phyloP scores from a whole-genome alignment of 2,113 vertebrate genomes.

The Hyperoodon ampullatus region DNA sequence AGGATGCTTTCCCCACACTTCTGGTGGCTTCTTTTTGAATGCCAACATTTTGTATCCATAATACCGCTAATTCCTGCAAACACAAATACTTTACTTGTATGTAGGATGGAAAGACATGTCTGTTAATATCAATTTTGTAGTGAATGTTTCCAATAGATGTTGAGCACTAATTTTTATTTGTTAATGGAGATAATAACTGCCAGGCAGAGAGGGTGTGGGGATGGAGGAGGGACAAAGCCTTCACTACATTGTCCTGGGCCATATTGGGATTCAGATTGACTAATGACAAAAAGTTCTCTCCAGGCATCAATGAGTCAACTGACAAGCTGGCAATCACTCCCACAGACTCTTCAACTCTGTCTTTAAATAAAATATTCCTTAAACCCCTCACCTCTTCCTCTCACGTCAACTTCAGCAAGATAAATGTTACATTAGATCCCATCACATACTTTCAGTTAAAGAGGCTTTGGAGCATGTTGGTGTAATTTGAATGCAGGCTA shows the following conservation, averaged over 20 bases:
- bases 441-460: slow-evolving; percentile 78
- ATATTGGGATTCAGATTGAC: background rate
- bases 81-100: slow-evolving; percentile 39
- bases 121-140: slow-evolving; percentile 23
- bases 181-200: slow-evolving; percentile 15
- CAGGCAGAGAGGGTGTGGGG: background rate
- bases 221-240: background rate
- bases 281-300: slow-evolving; percentile 83
- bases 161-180: slow-evolving; percentile 39
- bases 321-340: slow-evolving; percentile 85
- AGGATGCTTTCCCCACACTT: background rate
- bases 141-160: background rate
- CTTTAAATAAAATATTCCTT: slow-evolving; percentile 86
- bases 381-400: slow-evolving; percentile 65
- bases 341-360: slow-evolving; percentile 77
- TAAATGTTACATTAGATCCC: slow-evolving; percentile 76
- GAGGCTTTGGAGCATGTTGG: slow-evolving; percentile 51
- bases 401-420: slow-evolving; percentile 76
- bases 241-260: background rate
- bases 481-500: slow-evolving; percentile 54
- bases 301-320: slow-evolving; percentile 82
- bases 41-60: background rate
- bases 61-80: background rate
- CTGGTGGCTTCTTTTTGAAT: slow-evolving; percentile 30
- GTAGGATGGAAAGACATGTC: background rate